Conservation (phyloP, 2,888 invertebrate species). For the Lysandra bellargus region DNA sequence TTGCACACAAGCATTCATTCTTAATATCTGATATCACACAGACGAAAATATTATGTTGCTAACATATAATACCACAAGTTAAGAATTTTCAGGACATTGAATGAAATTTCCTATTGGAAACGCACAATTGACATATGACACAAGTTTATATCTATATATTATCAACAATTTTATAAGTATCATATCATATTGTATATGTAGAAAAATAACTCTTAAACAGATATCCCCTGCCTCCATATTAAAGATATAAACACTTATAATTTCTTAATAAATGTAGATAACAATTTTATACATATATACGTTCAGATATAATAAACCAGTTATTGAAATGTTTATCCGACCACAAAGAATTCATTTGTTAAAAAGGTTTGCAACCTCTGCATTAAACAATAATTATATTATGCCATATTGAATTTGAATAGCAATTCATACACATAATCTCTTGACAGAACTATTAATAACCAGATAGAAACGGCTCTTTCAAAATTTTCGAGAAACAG, state of each 20-base stretch:
- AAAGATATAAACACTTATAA: constrained; percentile 28
- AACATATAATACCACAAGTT: neutral
- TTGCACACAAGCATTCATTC: neutral
- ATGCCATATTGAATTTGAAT: neutral
- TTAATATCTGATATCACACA: neutral
- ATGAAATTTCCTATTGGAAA: constrained; percentile 21
- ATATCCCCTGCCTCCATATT: constrained; percentile 23
- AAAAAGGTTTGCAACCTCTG: neutral
- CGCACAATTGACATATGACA: constrained; percentile 30
- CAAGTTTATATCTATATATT: constrained; percentile 23
- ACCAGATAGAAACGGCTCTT: neutral
- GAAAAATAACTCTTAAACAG: constrained; percentile 30
- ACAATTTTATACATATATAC: constrained; percentile 30
- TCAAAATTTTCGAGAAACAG: neutral
- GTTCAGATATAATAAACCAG: constrained; percentile 18
- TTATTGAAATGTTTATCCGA: neutral
- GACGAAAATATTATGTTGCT: neutral
- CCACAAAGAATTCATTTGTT: constrained; percentile 3
- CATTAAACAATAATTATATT: neutral
- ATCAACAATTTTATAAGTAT: constrained; percentile 31
- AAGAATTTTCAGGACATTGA: neutral
- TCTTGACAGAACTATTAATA: neutral
- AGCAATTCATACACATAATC: neutral
- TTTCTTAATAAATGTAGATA: constrained; percentile 31
- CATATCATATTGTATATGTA: constrained; percentile 30